Percentiles rank a stretch among this genome's conserved stretches.
Evolutionary conservation across 1,140 invertebrate species (phyloP).

Genomic region (Aricia agestis): DNA sequence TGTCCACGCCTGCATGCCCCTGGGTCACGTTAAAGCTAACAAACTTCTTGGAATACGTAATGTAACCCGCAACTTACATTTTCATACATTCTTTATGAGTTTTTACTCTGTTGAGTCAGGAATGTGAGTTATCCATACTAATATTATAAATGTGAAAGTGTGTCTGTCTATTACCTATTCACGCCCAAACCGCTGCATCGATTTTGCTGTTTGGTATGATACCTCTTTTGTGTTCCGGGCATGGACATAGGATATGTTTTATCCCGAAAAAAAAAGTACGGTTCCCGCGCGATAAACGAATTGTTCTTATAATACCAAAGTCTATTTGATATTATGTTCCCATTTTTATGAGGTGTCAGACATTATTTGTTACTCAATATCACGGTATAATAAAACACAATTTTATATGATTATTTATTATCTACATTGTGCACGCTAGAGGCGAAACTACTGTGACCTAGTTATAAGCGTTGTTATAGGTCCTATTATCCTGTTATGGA

Average conservation of each 20-base stretch:
- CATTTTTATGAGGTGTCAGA: not conserved
- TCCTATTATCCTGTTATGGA: not conserved
- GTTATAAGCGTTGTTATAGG: not conserved
- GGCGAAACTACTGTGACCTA: not conserved
- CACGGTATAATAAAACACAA: not conserved
- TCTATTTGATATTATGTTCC: not conserved
- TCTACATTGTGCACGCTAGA: not conserved
- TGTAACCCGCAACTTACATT: not conserved
- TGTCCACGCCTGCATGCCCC: not conserved
- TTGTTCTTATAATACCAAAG: not conserved
- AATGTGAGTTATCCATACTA: not conserved
- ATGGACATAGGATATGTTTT: no score
- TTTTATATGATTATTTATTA: constrained; percentile 4
- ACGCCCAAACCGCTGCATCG: no score
- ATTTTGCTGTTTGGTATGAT: no score
- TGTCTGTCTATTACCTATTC: no score
- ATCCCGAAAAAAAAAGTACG: no score
- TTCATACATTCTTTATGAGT: not conserved
- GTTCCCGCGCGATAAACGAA: no score
- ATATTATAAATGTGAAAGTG: no score
- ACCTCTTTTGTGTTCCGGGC: no score
- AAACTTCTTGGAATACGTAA: not conserved
- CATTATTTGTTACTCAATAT: not conserved
- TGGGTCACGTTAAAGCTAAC: not conserved
- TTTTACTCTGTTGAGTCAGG: not conserved